phyloP scores from a whole-genome alignment of 2,113 vertebrate genomes.

The Perca flavescens region DNA sequence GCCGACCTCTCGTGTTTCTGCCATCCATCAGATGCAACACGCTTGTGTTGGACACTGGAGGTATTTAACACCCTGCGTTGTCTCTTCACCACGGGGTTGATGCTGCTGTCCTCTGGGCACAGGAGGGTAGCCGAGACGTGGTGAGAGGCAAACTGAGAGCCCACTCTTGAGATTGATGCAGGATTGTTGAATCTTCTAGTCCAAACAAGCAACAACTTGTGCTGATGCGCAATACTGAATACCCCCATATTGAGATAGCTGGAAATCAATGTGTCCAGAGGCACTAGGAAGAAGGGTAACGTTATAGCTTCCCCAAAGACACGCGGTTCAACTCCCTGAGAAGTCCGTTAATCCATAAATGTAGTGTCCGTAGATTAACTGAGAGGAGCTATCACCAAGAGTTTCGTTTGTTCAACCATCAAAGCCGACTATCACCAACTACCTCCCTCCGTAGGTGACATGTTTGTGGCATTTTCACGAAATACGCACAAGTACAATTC shows the following conservation, averaged over 20 bases:
- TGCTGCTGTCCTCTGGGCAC: conserved; percentile 22
- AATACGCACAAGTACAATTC: conserved; percentile 29
- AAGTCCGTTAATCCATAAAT: not conserved
- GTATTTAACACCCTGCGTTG: conserved; percentile 17
- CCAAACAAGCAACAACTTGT: conserved; percentile 16
- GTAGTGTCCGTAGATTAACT: not conserved
- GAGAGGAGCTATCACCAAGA: not conserved
- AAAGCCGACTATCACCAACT: no score
- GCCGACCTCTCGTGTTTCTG: conserved; percentile 12
- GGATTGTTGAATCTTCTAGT: not conserved
- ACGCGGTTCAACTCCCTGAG: not conserved
- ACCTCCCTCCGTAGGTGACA: accelerated
- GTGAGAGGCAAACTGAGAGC: conserved; percentile 36
- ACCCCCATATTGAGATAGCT: conserved; percentile 39
- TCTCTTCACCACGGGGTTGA: conserved; percentile 8
- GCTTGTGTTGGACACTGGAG: conserved; percentile 6
- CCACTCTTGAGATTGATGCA: not conserved
- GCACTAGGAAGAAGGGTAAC: not conserved
- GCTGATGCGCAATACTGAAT: conserved; percentile 14
- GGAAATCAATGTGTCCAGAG: not conserved
- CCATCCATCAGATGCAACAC: not conserved
- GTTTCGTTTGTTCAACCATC: not conserved
- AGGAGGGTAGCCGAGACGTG: conserved; percentile 30
- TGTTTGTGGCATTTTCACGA: not conserved
- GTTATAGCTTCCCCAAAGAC: no score